Evolutionary conservation across 1,140 invertebrate species (phyloP).

Genomic region (Bombus fervidus): DNA sequence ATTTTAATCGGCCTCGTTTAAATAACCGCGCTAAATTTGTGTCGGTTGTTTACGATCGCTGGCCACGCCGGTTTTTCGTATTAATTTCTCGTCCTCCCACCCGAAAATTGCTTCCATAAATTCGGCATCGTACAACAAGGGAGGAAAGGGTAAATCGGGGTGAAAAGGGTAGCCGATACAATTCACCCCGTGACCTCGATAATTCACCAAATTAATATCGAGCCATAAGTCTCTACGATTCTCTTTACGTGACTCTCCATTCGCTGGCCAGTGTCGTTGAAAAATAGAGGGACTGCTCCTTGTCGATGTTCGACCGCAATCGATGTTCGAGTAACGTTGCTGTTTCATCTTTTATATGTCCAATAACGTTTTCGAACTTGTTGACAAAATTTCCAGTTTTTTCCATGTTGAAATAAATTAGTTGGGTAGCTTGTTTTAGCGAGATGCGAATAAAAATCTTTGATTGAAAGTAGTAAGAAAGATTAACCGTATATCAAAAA

Average conservation of each 20-base stretch:
- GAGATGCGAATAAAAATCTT: no score
- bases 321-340: neutral
- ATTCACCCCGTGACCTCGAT: constrained; percentile 20
- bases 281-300: neutral
- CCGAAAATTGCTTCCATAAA: constrained; percentile 48
- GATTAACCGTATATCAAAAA: no score
- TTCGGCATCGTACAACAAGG: constrained; percentile 1
- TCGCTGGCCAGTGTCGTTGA: neutral
- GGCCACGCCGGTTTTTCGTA: constrained; percentile 29
- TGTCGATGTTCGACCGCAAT: neutral
- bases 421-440: neutral
- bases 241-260: neutral
- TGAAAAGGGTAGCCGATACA: neutral
- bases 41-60: constrained; percentile 43
- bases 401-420: neutral
- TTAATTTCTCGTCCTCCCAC: constrained; percentile 27
- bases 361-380: neutral
- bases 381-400: neutral
- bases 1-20: constrained; percentile 53
- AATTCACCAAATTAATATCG: constrained; percentile 48
- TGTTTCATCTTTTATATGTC: neutral
- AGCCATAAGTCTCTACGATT: constrained; percentile 16
- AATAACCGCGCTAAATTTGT: constrained; percentile 52
- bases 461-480: no score
- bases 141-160: neutral